A percentile compares a stretch with the other conserved stretches of the same genome.
Evolutionary conservation across 2,888 invertebrate genomes (phyloP).

Genomic region (Rhogogaster chlorosoma): DNA sequence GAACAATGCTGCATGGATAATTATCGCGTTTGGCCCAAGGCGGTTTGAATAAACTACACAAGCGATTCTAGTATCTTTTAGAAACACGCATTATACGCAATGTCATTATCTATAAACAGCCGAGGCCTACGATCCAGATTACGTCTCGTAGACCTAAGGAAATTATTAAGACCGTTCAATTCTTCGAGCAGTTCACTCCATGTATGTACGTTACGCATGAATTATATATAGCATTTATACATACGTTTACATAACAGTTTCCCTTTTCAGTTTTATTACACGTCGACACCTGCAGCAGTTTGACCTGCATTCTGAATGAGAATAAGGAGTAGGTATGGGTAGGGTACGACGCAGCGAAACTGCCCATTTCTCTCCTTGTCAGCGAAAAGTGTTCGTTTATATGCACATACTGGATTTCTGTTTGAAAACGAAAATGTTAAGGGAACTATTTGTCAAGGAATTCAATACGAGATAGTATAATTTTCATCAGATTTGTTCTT

Average conservation of each 20-base stretch:
- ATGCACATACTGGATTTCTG: background rate
- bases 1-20: constrained; percentile 21
- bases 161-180: background rate
- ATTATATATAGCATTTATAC: background rate
- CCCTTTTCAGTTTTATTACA: background rate
- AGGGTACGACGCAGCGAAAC: background rate
- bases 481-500: background rate
- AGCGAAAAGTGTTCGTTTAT: background rate
- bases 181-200: background rate
- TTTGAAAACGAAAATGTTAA: background rate
- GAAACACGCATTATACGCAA: background rate
- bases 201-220: background rate
- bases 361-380: background rate
- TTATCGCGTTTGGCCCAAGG: background rate
- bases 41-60: background rate
- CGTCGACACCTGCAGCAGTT: background rate
- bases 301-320: background rate
- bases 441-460: background rate
- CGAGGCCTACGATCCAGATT: background rate
- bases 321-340: too few species aligned
- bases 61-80: too few species aligned
- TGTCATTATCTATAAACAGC: background rate
- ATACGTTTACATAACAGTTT: background rate
- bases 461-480: background rate
- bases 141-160: background rate